A percentile compares a stretch with the other conserved stretches of the same genome.
These are phyloP conservation scores for Pelobates fuscus DNA, from an alignment of 2,113 vertebrate genomes.

Conservation along the genomic window DNA sequence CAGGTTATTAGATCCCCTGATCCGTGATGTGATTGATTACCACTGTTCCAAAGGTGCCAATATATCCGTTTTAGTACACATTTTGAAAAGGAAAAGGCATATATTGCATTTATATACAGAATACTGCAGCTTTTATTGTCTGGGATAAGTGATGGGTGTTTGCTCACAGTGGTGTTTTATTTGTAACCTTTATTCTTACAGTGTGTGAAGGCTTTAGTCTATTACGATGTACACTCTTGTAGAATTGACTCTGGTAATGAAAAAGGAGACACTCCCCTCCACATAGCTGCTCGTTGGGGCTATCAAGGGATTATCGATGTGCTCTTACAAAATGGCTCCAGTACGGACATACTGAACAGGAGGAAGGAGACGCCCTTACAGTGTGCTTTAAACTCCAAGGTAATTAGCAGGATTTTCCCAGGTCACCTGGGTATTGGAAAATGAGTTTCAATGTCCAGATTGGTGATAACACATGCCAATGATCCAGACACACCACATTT, in stretches of 20 bases:
- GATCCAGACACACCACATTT: no score
- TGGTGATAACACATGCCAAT: no score
- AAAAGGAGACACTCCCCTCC: slow-evolving; percentile 90
- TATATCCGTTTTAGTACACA: no score
- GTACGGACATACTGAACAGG: slow-evolving; percentile 75
- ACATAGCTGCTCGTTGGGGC: slow-evolving; percentile 92
- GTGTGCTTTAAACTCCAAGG: slow-evolving; percentile 93
- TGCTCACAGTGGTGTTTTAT: neutral
- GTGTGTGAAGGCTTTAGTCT: slow-evolving; percentile 97
- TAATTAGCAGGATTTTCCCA: slow-evolving; percentile 53
- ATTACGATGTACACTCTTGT: slow-evolving; percentile 85
- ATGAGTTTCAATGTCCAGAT: no score
- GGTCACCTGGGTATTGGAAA: no score
- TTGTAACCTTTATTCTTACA: slow-evolving; percentile 58
- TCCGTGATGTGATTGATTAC: no score
- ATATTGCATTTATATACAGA: no score
- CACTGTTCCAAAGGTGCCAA: no score
- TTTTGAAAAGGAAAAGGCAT: no score
- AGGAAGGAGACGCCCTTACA: slow-evolving; percentile 82
- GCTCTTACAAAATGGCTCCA: slow-evolving; percentile 88
- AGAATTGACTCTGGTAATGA: slow-evolving; percentile 87
- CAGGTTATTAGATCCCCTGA: no score
- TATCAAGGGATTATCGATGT: slow-evolving; percentile 92
- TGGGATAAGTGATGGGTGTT: no score
- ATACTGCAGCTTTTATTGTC: no score